Conservation (phyloP, 2,888 invertebrate species). For the Rhopalosiphum nymphaeae region DNA sequence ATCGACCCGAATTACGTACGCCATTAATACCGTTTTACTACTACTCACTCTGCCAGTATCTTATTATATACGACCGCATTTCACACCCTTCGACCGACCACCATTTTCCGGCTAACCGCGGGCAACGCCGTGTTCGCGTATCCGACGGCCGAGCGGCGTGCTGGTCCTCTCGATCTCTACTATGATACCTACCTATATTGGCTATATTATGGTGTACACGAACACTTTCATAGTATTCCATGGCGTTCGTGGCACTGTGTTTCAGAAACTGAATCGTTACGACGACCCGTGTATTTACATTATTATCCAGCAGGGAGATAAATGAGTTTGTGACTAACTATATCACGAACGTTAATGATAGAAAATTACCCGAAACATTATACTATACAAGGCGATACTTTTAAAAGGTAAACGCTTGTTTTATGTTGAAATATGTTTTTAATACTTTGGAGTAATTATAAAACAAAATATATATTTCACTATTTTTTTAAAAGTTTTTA, state of each 20-base stretch:
- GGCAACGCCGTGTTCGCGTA: background rate
- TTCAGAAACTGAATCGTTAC: background rate
- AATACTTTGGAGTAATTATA: background rate
- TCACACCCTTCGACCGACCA: background rate
- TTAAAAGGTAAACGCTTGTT: background rate
- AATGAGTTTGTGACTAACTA: background rate
- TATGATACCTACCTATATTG: background rate
- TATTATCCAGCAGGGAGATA: background rate
- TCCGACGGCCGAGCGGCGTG: too few species aligned
- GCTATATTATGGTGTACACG: background rate
- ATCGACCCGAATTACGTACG: slow-evolving; percentile 1
- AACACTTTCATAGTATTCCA: background rate
- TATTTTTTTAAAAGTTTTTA: background rate
- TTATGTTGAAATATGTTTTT: background rate
- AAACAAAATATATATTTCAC: background rate
- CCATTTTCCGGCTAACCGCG: background rate
- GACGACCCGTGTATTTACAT: background rate
- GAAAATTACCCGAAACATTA: background rate
- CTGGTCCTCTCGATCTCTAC: background rate
- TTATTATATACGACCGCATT: background rate
- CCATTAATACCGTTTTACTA: background rate
- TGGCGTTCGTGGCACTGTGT: background rate
- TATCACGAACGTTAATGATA: background rate
- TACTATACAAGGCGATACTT: background rate
- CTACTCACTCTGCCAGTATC: background rate